These are phyloP conservation scores for Drosophila nebulosa DNA, from an alignment of 1,140 invertebrate genomes.

Conservation along the genomic window DNA sequence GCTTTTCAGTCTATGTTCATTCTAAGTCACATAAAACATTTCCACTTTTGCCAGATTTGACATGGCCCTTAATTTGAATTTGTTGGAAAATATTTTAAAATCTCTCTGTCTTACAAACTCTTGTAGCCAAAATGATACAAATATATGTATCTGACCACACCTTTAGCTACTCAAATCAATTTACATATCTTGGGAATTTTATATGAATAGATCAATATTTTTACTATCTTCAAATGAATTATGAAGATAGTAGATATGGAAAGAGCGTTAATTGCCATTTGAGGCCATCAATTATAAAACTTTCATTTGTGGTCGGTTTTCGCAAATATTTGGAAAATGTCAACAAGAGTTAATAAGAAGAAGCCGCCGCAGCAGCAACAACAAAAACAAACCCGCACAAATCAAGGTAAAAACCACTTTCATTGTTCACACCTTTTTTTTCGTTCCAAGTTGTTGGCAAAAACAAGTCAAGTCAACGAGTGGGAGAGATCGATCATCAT, in stretches of 20 bases:
- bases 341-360: conserved; percentile 26
- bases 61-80: too few relatives aligned
- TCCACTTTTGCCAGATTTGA: too few relatives aligned
- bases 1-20: too few relatives aligned
- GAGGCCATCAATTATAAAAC: conserved; percentile 43
- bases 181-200: not conserved
- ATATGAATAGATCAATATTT: not conserved
- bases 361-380: not conserved
- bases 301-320: conserved; percentile 22
- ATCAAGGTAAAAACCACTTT: conserved; percentile 41
- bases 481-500: conserved; percentile 51
- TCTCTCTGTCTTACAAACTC: too few relatives aligned
- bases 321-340: conserved; percentile 38
- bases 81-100: too few relatives aligned
- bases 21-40: too few relatives aligned
- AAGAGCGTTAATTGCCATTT: conserved; percentile 2
- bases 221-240: not conserved
- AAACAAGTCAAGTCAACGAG: conserved; percentile 9
- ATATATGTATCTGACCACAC: too few relatives aligned
- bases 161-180: too few relatives aligned
- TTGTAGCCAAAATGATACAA: too few relatives aligned
- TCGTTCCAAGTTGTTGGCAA: conserved; percentile 22
- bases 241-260: not conserved
- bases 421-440: conserved; percentile 67
- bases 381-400: not conserved